Evolutionary conservation across 2,113 vertebrate species (phyloP), one percentile per base, ranked within the genome.

Genomic region (Nerophis ophidion): DNA sequence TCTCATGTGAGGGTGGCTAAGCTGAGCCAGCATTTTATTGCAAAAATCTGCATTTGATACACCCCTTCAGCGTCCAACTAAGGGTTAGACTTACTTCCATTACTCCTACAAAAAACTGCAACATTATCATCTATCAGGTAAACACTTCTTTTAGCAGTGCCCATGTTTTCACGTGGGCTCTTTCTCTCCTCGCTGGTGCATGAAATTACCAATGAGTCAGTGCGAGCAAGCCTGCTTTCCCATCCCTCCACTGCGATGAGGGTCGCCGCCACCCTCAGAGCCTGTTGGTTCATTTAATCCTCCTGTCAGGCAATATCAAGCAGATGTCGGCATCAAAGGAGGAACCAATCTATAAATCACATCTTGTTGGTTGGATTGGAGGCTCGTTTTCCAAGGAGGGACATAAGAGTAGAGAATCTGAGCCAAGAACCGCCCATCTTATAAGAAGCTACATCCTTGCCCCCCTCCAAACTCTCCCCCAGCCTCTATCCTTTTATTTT

Each of bases 291-390:
- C 76, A 84, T 79, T 81, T 77, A 82, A 83, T 81, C 83, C 75
- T 49, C 77, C 74, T 66, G 70, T 86, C 84, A 82, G 75, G 72
- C 71, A 76, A 81, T 85, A 84, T 88, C 83, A 84, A 87, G 85
- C 83, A 90, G 82, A 89, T 84, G 83, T 85, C 84, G 72, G 77
- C 86, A 84, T 89, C 85, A 89, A 88, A 89, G 40, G 85, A 78
- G 68, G 74, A 80, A 72, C 80, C 65, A 69, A 85, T 87, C 67
- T 82, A 83, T 87, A 84, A 88, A 87, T 87, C 84, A 81, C 72
- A 74, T 85, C 72, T 81, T 86, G 85, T 82, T 76, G 81, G 73
- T 84, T 84, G 81, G 74, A 79, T 67, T 17, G 40, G 77, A 76
- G 77, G 81, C 76, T 74, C 76, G 52, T 50, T 70, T 82, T 72